Percentiles rank a stretch among this genome's conserved stretches.
phyloP scores from a whole-genome alignment of 2,797 vertebrate genomes.

The Petrocephalus schoutedeni region DNA sequence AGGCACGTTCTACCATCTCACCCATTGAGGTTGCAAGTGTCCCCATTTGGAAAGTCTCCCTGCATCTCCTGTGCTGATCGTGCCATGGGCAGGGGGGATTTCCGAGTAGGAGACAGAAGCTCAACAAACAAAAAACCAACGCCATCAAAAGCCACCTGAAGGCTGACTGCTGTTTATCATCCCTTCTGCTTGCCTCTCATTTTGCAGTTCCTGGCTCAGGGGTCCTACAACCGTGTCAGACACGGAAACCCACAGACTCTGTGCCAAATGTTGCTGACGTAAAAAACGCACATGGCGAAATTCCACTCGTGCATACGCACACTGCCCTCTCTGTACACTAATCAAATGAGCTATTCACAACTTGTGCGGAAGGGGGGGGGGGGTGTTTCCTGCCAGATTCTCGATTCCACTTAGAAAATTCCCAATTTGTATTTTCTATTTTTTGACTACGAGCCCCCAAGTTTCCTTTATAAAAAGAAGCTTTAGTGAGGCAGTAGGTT shows the following conservation, averaged over 20 bases:
- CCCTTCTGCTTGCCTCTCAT: not conserved
- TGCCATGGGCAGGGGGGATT: not conserved
- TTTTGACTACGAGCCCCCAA: not conserved
- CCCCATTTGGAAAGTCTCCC: not conserved
- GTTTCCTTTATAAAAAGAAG: not conserved
- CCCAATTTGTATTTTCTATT: not conserved
- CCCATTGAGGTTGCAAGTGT: not conserved
- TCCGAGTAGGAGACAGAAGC: not conserved
- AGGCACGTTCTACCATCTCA: not conserved
- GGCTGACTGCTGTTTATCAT: not conserved
- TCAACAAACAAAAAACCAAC: not conserved
- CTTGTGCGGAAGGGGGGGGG: not conserved
- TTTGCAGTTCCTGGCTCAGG: not conserved
- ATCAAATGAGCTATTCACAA: conserved; percentile 9
- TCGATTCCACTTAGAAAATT: not conserved
- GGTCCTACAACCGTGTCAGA: not conserved
- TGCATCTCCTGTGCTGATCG: not conserved
- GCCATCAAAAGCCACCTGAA: not conserved
- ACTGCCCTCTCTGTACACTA: not conserved
- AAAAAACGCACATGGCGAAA: not conserved
- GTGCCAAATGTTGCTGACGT: not conserved
- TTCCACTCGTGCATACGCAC: not conserved
- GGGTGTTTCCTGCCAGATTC: not conserved
- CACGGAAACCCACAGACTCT: not conserved
- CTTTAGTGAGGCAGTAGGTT: not conserved